Base-by-base conservation (phyloP, 2,113 vertebrate species). In the Elgaria multicarinata region DNA sequence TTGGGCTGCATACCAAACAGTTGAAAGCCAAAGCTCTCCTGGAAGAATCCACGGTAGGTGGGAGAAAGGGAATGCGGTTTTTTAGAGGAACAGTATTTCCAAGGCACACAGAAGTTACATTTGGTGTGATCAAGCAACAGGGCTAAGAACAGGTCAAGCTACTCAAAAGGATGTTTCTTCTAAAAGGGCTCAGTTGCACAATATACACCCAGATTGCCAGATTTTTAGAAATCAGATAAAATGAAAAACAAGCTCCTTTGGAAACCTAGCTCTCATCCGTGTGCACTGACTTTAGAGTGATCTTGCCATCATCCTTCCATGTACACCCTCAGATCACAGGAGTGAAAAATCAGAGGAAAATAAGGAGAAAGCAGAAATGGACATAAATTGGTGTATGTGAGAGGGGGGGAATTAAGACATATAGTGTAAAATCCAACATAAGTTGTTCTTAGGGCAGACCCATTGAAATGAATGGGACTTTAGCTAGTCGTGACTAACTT, bases 81-180 rank as follows among this genome's bases (percentile, higher is more conserved):
- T 86, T 16, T 0, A 0, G 53, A 0, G 26, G 75, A 91, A 83
- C 82, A 0, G 1, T 0, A 31, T 33, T 36, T 53, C 16, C 9
- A 80, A 69, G 66, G 64, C 13, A 12, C 16, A 10, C 2, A 8
- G 13, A 24, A 72, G 67, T 84, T 75, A 58, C 14, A 24, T 44
- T 69, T 31, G 28, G 16, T 64, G 53, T 36, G 58, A 76, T 36
- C 24, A 42, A 44, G 20, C 42, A 66, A 12, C 2, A 26, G 16
- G 26, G 55, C 16, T 53, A 78, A 66, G 13, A 55, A 66, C 10
- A 31, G 9, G n/a, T 26, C 69, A 77, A 18, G 46, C 18, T 16
- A 20, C 69, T 84, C n/a, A 66, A 74, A 74, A 31, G 16, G 33
- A 24, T 55, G 31, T 42, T 77, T 18, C 66, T 62, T 81, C 69